Base-by-base conservation (phyloP, 1,140 invertebrate species). In the Leptopilina boulardi region DNA sequence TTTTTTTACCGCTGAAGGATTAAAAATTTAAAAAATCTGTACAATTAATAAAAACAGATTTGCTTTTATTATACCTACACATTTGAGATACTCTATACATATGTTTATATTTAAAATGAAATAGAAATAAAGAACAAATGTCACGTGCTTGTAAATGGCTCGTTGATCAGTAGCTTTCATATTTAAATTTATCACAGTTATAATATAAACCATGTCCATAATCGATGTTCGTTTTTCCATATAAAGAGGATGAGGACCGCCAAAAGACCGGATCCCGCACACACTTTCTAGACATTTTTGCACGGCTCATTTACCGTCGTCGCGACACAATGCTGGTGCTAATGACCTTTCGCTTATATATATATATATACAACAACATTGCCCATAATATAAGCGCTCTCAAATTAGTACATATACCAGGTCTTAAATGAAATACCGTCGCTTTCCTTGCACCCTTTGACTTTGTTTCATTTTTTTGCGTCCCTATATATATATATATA, bases 311-410 rank as follows among this genome's bases (percentile, higher is more conserved):
- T 38, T 72, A 78, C 77, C 76, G 78, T 54, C 23, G 56, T 54
- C 23, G 56, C 11, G 34, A 73, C 75, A 82, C 81, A 82, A 82
- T 80, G 77, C 78, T 41, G 73, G 75, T 59, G 79, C 77, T 80
- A 82, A 82, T 75, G 75, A 80, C 78, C 81, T 78, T 75, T 75
- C 76, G 78, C n/a, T n/a, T n/a, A n/a, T n/a, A n/a, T n/a, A n/a
- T n/a, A n/a, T n/a, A n/a, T 77, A 74, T n/a, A 18, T 9, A 38
- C 34, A 5, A 30, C 10, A n/a, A 51, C 76, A 75, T 77, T 76
- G 76, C 51, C 76, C 73, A 82, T 80, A 80, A 82, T 79, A 74
- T 9, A 80, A 78, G 77, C 79, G 71, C 76, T 78, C 70, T 66
- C 73, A 75, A 76, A 83, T 83, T 76, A 77, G 82, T 77, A 77